These are phyloP conservation scores for Trachurus trachurus DNA, from an alignment of 2,797 vertebrate genomes.

Conservation along the genomic window DNA sequence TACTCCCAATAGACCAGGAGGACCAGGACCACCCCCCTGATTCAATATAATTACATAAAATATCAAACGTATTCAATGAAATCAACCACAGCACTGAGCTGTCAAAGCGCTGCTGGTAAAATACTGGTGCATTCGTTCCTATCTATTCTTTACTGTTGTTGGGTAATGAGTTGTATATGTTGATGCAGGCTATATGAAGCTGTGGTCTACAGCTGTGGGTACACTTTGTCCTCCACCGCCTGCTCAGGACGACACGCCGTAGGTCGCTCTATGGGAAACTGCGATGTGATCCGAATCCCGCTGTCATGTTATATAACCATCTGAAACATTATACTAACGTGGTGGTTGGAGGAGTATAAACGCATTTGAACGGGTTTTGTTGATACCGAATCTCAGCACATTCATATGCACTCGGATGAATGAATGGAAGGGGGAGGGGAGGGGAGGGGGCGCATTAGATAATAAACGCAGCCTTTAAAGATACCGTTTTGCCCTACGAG, in stretches of 20 bases:
- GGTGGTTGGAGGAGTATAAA: not conserved
- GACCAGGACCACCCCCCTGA: too few relatives aligned
- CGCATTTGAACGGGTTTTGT: not conserved
- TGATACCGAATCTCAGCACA: not conserved
- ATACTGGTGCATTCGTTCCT: too few relatives aligned
- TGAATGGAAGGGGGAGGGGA: not conserved
- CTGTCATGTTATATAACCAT: not conserved
- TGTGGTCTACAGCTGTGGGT: not conserved
- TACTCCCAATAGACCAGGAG: too few relatives aligned
- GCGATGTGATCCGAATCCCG: too few relatives aligned
- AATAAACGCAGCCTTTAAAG: not conserved
- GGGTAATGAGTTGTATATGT: not conserved
- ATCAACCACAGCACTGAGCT: too few relatives aligned
- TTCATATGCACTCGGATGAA: not conserved
- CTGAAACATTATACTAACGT: not conserved
- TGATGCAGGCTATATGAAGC: not conserved
- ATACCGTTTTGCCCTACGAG: not conserved
- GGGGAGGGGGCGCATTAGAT: too few relatives aligned
- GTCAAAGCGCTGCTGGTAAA: too few relatives aligned
- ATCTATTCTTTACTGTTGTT: not conserved
- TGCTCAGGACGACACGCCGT: not conserved
- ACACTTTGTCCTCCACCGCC: conserved; percentile 38
- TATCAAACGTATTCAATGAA: too few relatives aligned
- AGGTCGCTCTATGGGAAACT: accelerated
- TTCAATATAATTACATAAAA: not conserved